Evolutionary conservation across 2,113 vertebrate genomes (phyloP).

Genomic region (Garra rufa): DNA sequence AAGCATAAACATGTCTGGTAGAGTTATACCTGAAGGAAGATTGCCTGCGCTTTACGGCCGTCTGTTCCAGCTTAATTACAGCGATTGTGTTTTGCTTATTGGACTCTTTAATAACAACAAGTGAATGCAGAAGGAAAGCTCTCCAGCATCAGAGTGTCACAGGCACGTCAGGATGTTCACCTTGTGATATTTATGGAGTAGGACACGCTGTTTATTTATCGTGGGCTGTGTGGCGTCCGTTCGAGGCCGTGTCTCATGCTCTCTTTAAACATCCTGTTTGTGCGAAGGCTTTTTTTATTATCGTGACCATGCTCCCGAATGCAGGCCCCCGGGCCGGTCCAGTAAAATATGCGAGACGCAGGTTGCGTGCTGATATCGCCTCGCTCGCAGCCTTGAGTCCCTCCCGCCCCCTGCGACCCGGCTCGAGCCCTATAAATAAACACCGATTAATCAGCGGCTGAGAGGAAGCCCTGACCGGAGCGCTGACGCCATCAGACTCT

Average conservation of each 20-base stretch:
- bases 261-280: conserved; percentile 72
- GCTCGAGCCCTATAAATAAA: conserved; percentile 85
- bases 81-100: conserved; percentile 41
- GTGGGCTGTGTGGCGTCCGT: conserved; percentile 48
- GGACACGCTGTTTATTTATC: conserved; percentile 64
- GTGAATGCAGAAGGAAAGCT: conserved; percentile 47
- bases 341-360: conserved; percentile 72
- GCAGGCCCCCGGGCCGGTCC: conserved; percentile 64
- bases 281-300: conserved; percentile 64
- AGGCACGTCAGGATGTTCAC: conserved; percentile 64
- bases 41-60: conserved; percentile 61
- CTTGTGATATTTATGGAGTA: conserved; percentile 68
- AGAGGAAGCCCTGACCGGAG: conserved; percentile 73
- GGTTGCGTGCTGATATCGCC: conserved; percentile 75
- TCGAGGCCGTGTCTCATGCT: conserved; percentile 55
- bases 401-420: conserved; percentile 58
- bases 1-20: conserved; percentile 60
- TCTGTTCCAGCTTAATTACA: conserved; percentile 64
- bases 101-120: neutral
- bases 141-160: conserved; percentile 15
- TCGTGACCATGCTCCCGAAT: conserved; percentile 54
- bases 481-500: conserved; percentile 51
- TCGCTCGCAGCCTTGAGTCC: conserved; percentile 72
- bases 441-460: conserved; percentile 81
- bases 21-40: conserved; percentile 63